A percentile compares a stretch with the other conserved stretches of the same genome.
Evolutionary conservation across 2,888 invertebrate species (phyloP).

Genomic region (Ectropis crepuscularia): DNA sequence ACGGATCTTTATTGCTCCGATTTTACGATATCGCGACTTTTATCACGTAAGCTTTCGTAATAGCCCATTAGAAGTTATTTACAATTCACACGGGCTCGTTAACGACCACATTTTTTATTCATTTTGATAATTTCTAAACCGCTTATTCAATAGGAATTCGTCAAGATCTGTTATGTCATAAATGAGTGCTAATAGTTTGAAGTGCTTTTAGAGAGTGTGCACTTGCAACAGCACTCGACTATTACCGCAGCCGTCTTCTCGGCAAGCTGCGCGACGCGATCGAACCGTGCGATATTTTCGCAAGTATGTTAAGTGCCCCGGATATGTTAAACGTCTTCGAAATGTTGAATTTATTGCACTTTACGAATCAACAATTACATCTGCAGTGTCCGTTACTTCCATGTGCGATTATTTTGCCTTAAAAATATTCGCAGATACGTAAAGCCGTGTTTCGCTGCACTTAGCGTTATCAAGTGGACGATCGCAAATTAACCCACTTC

Average conservation of each 20-base stretch:
- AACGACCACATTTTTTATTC: slow-evolving; percentile 40
- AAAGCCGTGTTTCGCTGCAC: slow-evolving; percentile 35
- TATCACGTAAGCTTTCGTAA: slow-evolving; percentile 37
- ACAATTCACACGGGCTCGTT: slow-evolving; percentile 39
- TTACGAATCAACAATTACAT: slow-evolving; percentile 48
- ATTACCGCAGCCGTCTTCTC: slow-evolving; percentile 41
- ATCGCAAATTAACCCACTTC: slow-evolving; percentile 60
- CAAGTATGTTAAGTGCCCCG: slow-evolving; percentile 62
- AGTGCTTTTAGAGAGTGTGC: slow-evolving; percentile 67
- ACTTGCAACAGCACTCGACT: slow-evolving; percentile 43
- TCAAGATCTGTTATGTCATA: slow-evolving; percentile 66
- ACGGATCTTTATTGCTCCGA: slow-evolving; percentile 33
- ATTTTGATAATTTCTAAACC: slow-evolving; percentile 54
- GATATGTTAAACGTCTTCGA: slow-evolving; percentile 48
- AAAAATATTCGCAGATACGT: slow-evolving; percentile 30
- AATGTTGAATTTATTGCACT: slow-evolving; percentile 51
- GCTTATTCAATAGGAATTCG: slow-evolving; percentile 52
- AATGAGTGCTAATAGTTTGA: slow-evolving; percentile 60
- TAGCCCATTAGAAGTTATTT: slow-evolving; percentile 34
- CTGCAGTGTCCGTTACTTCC: slow-evolving; percentile 34
- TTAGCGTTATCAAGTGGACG: slow-evolving; percentile 53
- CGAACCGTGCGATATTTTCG: slow-evolving; percentile 53
- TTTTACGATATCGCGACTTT: slow-evolving; percentile 34
- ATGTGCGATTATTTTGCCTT: slow-evolving; percentile 29
- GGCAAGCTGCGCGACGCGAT: slow-evolving; percentile 42